These are phyloP conservation scores for Miichthys miiuy DNA, from an alignment of 2,797 vertebrate genomes.

Conservation along the genomic window DNA sequence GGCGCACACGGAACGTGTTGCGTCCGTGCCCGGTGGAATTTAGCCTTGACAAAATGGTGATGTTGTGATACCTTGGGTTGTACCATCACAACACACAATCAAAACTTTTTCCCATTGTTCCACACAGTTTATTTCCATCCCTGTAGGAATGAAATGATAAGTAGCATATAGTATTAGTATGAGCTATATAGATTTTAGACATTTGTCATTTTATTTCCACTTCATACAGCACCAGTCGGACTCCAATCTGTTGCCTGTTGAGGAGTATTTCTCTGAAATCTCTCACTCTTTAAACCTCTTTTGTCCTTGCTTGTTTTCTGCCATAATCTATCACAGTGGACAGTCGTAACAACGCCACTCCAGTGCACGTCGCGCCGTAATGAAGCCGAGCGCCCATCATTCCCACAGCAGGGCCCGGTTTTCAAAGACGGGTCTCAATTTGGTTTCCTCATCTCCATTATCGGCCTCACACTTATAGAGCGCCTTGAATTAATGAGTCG, in stretches of 20 bases:
- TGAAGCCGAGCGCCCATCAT: conserved; percentile 39
- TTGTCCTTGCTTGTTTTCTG: conserved; percentile 6
- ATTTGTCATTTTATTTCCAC: too few species aligned
- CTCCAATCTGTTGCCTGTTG: neutral
- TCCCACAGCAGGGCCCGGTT: conserved; percentile 34
- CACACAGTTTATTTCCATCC: too few species aligned
- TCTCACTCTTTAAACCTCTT: neutral
- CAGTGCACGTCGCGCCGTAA: conserved; percentile 35
- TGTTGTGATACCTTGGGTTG: too few species aligned
- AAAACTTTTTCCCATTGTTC: too few species aligned
- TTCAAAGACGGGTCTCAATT: conserved; percentile 55
- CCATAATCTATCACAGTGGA: conserved; percentile 18
- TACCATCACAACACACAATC: too few species aligned
- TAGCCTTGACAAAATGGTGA: too few species aligned
- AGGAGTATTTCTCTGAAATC: neutral
- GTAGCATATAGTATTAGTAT: too few species aligned
- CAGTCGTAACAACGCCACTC: conserved; percentile 25
- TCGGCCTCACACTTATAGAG: conserved; percentile 45
- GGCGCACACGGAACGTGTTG: too few species aligned
- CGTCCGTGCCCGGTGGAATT: too few species aligned
- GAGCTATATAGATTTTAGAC: too few species aligned
- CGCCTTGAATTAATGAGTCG: conserved; percentile 69
- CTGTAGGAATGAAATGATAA: too few species aligned
- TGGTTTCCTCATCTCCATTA: conserved; percentile 60
- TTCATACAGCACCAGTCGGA: too few species aligned